Conservation (phyloP, 2,797 vertebrate species). For the Falco rusticolus region DNA sequence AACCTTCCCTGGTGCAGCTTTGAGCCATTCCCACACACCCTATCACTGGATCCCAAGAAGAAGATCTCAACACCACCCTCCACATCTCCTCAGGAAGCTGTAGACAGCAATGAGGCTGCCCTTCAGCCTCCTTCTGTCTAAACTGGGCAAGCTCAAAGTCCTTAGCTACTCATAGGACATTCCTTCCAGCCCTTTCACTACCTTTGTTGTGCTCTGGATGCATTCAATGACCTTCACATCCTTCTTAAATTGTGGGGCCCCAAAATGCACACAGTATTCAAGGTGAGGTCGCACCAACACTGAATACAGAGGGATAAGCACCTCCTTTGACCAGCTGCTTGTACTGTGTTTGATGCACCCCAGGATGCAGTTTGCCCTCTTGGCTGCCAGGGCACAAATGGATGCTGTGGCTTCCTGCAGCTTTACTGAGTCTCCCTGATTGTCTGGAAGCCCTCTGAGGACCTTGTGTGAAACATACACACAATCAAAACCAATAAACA, state of each 20-base stretch:
- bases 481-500: background rate
- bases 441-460: background rate
- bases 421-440: background rate
- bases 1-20: background rate
- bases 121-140: background rate
- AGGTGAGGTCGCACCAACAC: fast-evolving
- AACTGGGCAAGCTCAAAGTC: background rate
- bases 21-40: background rate
- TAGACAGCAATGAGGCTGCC: background rate
- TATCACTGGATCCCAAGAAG: background rate
- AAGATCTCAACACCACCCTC: background rate
- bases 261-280: too few species aligned
- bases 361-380: background rate
- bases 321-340: background rate
- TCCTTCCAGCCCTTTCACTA: background rate
- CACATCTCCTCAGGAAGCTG: background rate
- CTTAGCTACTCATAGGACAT: background rate
- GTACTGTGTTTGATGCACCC: background rate
- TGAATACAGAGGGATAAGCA: background rate
- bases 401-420: background rate
- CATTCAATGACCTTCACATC: background rate
- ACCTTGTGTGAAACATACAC: background rate
- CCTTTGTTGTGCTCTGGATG: background rate
- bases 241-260: too few species aligned
- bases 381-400: background rate